These are phyloP conservation scores for Harpalus rufipes DNA, from an alignment of 2,888 invertebrate genomes.

Conservation along the genomic window DNA sequence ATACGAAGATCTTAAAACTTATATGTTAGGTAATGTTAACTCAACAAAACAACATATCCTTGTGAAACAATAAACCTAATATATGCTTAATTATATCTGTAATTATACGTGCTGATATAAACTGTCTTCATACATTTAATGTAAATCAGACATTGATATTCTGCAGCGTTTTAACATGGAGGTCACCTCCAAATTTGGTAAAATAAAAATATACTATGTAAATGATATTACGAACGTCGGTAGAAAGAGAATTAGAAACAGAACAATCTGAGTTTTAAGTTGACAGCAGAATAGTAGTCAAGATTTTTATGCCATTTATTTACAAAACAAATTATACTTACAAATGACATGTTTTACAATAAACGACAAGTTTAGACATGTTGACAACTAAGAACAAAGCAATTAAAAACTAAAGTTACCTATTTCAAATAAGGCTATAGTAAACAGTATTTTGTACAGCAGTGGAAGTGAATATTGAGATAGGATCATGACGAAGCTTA, in stretches of 20 bases:
- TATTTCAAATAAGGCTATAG: neutral
- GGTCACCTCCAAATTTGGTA: neutral
- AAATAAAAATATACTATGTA: neutral
- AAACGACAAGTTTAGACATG: conserved; percentile 5
- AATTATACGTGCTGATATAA: neutral
- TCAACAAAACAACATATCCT: too few species aligned
- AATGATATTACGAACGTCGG: neutral
- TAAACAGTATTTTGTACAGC: neutral
- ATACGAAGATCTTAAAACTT: too few species aligned
- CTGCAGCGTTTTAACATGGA: neutral
- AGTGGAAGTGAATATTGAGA: neutral
- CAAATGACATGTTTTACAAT: neutral
- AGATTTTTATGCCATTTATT: neutral
- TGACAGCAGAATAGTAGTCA: neutral
- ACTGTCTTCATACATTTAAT: neutral
- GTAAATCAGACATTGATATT: neutral
- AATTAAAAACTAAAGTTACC: neutral
- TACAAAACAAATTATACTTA: conserved; percentile 7
- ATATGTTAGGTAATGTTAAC: too few species aligned
- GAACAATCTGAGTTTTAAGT: neutral
- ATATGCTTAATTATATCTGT: too few species aligned
- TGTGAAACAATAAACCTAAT: too few species aligned
- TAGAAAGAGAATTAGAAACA: conserved; percentile 3
- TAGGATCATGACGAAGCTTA: neutral
- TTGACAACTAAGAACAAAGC: conserved; percentile 1